phyloP scores from a whole-genome alignment of 2,113 vertebrate species.

The Hiodon alosoides region DNA sequence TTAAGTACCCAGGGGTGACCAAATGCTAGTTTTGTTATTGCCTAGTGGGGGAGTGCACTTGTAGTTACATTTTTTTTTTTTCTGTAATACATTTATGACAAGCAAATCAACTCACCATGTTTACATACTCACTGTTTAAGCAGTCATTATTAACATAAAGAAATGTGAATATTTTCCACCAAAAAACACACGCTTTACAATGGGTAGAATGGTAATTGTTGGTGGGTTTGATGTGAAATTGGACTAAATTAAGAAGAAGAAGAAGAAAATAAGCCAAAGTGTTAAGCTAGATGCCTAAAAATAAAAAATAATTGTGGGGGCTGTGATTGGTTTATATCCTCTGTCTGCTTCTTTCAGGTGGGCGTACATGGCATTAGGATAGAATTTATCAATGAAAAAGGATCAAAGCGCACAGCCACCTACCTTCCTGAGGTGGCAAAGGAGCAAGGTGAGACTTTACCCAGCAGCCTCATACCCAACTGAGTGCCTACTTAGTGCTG shows the following conservation, averaged over 20 bases:
- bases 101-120: neutral
- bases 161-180: no score
- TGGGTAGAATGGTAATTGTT: neutral
- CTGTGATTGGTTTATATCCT: neutral
- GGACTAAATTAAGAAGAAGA: neutral
- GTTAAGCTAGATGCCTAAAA: neutral
- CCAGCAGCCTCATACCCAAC: neutral
- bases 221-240: no score
- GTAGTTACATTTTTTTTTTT: no score
- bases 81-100: neutral
- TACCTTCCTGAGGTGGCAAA: constrained; percentile 99
- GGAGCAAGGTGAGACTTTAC: constrained; percentile 87
- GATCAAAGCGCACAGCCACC: constrained; percentile 99
- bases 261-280: no score
- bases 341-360: constrained; percentile 69
- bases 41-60: no score
- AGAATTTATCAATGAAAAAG: constrained; percentile 99
- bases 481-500: neutral
- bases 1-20: no score
- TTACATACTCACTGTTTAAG: neutral
- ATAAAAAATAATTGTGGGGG: neutral
- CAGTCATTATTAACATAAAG: no score
- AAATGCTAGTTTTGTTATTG: no score
- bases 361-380: constrained; percentile 99
- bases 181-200: neutral